Base-by-base conservation (phyloP, 2,888 invertebrate genomes). In the Calameuta pallipes region DNA sequence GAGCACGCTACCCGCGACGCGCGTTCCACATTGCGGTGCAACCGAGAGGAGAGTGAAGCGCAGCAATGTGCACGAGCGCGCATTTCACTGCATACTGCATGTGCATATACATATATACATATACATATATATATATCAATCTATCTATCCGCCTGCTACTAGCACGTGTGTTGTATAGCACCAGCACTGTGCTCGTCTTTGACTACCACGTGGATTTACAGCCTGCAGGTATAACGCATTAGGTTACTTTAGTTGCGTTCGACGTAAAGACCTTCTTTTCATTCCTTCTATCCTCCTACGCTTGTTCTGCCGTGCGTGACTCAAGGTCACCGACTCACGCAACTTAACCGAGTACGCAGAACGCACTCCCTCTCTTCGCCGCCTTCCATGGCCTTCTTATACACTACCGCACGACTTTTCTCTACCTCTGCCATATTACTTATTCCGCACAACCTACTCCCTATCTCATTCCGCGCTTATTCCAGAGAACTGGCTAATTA, bases 291-390 rank as follows among this genome's bases (percentile, higher is more conserved):
- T 41, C 73, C 36, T 75, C 78, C 35, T 78, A 36, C 77, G 56
- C 41, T 71, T 75, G 37, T 70, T 74, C 30, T 74, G 76, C 79
- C 83, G 81, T 86, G 85, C 86, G 85, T 87, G 87, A 86, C 84
- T 86, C 86, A 86, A 87, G 87, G 87, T 86, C 84, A 83, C 81
- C 83, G 83, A 23, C 56, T 56, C 56, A 56, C 56, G 56, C 56
- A 56, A 56, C 56, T 23, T 56, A 56, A 56, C 56, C 56, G 56
- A 56, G 56, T 23, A 56, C 56, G 56, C 56, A 23, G 56, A 56
- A 56, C 2, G 56, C 56, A 56, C 56, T 36, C 56, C 56, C 23
- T 56, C 41, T 41, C 41, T 41, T 15, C 56, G 0, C 56, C 23
- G 23, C 9, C 23, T 23, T 23, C 23, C 56, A 1, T 56, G 56